These are phyloP conservation scores for Tachina grossa DNA, from an alignment of 2,888 invertebrate species.

Conservation along the genomic window DNA sequence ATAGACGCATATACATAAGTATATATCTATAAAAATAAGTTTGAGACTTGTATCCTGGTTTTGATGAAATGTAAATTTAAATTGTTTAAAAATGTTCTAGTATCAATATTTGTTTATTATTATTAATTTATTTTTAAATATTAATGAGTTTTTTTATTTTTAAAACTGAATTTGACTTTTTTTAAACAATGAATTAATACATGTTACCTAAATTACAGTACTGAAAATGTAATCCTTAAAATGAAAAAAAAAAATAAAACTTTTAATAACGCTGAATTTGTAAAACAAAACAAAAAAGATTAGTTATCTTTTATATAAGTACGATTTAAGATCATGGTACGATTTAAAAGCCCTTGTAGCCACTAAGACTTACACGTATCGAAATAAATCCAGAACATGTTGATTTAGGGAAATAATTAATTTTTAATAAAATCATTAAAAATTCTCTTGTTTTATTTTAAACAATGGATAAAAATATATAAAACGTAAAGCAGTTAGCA, in stretches of 20 bases:
- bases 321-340: neutral
- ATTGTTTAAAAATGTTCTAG: conserved; percentile 11
- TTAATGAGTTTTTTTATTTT: conserved; percentile 23
- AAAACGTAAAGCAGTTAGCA: too few relatives aligned
- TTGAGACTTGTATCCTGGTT: conserved; percentile 31
- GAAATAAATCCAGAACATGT: conserved; percentile 16
- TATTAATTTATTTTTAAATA: neutral
- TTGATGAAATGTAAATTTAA: conserved; percentile 23
- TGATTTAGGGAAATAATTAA: conserved; percentile 52
- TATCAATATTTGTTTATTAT: conserved; percentile 21
- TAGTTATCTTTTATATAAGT: conserved; percentile 21
- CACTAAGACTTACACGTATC: conserved; percentile 1
- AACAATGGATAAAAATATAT: neutral
- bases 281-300: conserved; percentile 6
- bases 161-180: conserved; percentile 8
- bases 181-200: conserved; percentile 37
- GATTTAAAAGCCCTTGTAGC: conserved; percentile 6
- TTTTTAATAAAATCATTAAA: conserved; percentile 50
- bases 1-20: neutral
- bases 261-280: conserved; percentile 31
- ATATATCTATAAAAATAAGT: conserved; percentile 9
- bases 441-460: conserved; percentile 15
- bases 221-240: conserved; percentile 42
- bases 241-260: neutral
- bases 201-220: conserved; percentile 51